Evolutionary conservation across 2,797 vertebrate species (phyloP), one percentile per base, ranked within the genome.

Genomic region (Florisuga fusca): DNA sequence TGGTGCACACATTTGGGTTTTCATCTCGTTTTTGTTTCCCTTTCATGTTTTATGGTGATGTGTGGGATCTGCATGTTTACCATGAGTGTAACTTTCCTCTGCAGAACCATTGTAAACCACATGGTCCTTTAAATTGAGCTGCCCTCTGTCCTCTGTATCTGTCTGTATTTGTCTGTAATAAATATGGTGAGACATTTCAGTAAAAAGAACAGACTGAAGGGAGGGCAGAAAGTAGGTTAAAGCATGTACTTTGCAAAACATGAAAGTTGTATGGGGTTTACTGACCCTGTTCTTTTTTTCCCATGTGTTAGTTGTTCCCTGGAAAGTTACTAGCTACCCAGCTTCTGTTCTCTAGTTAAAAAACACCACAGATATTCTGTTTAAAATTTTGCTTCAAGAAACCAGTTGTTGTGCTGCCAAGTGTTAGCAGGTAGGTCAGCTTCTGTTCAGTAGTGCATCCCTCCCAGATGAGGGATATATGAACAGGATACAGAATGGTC

Each of bases 71-170:
- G 63, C 48, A 45, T 63, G 4, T 91, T 81, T 91, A 54, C 76
- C 18, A 5, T 76, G 58, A 73, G 29, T 43, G 38, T 53, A 3
- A 9, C 72, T 92, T 86, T 62, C 21, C 51, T 81, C 54, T 73
- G 76, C 58, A 76, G 84, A 80, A 29, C 62, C 50, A 12, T 38
- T 31, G 64, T 69, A n/a, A 84, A 57, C 48, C 57, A 15, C 29
- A 23, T 23, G 62, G 62, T 68, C 84, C 68, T 96, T 89, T 87
- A 41, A 55, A 72, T 4, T 88, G 76, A 95, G 79, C 33, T 95
- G 36, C 94, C 95, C 89, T 89, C 33, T 46, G 80, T 73, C 62
- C 33, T 87, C 31, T 75, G 26, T 38, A 4, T 77, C n/a, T n/a
- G n/a, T n/a, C n/a, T n/a, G n/a, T n/a, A n/a, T n/a, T n/a, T n/a